Evolutionary conservation across 2,888 invertebrate species (phyloP), one percentile per base, ranked within the genome.

Genomic region (Lasioglossum figueresi): DNA sequence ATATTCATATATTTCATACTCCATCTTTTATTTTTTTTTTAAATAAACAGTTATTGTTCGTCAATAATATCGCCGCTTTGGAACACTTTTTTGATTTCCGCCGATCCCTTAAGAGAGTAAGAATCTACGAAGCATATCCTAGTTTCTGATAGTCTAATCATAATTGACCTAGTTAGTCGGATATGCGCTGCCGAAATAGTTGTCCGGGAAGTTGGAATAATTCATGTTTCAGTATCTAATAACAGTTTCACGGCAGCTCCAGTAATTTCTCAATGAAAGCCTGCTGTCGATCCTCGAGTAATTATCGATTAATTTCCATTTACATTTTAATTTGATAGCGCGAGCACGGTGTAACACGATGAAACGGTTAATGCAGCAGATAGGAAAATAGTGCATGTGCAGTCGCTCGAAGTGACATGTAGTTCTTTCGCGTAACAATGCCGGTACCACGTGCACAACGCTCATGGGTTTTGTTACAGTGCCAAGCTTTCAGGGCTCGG

Each of bases 401-500:
- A 40, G 37, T 56, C 56, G n/a, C 23, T 40, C n/a, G 4, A 40
- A 70, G n/a, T n/a, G 19, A n/a, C 37, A 40, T 70, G n/a, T 34
- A 66, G 66, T 70, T 40, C 37, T 40, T 70, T 70, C n/a, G 40
- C 23, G 40, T 68, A 70, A 70, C n/a, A 70, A 70, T 40, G 40
- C 23, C 70, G 23, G n/a, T n/a, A 23, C n/a, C 23, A 37, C 66
- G 31, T 66, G 34, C 66, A 66, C 63, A 56, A 14, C 34, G 66
- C 8, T 34, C 83, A 34, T 70, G 31, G 73, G 70, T 78, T 86
- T 70, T 87, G 84, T 94, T 94, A 70, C 95, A 96, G 97, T 96
- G 94, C 94, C 95, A 80, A 96, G 96, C 89, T 96, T 96, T 88
- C 96, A 97, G 91, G 97, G 97, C 23, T 95, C 97, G 37, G 96